Conservation (phyloP, 2,113 vertebrate genomes). For the Labrus mixtus region DNA sequence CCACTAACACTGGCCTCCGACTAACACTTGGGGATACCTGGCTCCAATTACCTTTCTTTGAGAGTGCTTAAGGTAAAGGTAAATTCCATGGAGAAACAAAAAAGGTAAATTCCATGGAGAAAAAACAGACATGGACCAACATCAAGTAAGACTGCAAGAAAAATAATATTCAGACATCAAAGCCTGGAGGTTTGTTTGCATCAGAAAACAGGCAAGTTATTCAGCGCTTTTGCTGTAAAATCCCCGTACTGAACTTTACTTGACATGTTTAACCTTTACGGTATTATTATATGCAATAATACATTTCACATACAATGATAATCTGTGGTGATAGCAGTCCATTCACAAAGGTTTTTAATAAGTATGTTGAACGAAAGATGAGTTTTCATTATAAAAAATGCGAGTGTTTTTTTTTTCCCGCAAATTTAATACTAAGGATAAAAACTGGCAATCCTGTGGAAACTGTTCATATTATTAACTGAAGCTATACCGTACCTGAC, state of each 20-base stretch:
- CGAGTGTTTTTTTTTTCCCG: too few species aligned
- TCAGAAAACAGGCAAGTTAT: slow-evolving; percentile 1
- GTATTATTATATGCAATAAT: too few species aligned
- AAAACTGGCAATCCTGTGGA: too few species aligned
- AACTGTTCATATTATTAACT: too few species aligned
- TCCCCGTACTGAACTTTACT: slow-evolving; percentile 1
- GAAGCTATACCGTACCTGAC: too few species aligned
- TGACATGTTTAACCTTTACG: not conserved
- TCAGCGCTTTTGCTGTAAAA: not conserved
- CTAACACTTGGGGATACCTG: slow-evolving; percentile 21
- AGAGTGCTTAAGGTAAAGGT: slow-evolving; percentile 18
- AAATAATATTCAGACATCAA: not conserved
- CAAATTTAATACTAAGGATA: too few species aligned
- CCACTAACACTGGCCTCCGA: slow-evolving; percentile 37
- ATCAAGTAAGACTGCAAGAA: not conserved
- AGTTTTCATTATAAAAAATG: too few species aligned
- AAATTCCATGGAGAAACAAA: slow-evolving; percentile 25
- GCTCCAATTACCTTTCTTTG: slow-evolving; percentile 45
- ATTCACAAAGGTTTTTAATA: not conserved
- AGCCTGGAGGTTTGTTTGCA: not conserved
- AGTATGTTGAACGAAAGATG: too few species aligned
- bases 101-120: not conserved
- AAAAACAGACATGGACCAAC: slow-evolving; percentile 6
- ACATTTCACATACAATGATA: not conserved
- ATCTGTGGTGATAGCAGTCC: not conserved